These are phyloP conservation scores for Eristalis tenax DNA, from an alignment of 2,888 invertebrate genomes.

Conservation along the genomic window DNA sequence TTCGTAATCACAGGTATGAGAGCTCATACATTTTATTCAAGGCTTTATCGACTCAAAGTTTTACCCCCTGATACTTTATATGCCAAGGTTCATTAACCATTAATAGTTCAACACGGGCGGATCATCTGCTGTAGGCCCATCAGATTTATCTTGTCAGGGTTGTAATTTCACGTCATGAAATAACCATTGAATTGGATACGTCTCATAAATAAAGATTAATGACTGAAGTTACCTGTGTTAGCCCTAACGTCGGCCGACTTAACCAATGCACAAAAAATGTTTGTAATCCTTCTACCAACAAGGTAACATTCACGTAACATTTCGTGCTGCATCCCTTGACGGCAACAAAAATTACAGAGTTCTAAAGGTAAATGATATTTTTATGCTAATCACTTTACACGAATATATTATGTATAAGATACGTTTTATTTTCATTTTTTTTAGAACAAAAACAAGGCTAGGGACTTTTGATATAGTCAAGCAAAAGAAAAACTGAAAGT, in stretches of 20 bases:
- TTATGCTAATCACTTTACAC: slow-evolving; percentile 39
- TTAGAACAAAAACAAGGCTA: slow-evolving; percentile 3
- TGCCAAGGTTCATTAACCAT: neutral
- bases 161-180: slow-evolving; percentile 42
- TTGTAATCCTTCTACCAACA: slow-evolving; percentile 11
- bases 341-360: slow-evolving; percentile 39
- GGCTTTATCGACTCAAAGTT: neutral
- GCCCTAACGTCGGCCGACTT: neutral
- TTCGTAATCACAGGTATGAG: too few relatives aligned
- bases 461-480: slow-evolving; percentile 8
- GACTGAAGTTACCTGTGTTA: neutral
- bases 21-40: too few relatives aligned
- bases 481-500: slow-evolving; percentile 34
- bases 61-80: neutral
- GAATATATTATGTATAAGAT: slow-evolving; percentile 11
- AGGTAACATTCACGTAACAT: slow-evolving; percentile 2
- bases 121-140: neutral
- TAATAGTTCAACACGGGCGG: neutral
- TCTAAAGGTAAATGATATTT: slow-evolving; percentile 44
- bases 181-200: slow-evolving; percentile 24
- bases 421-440: slow-evolving; percentile 45
- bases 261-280: neutral
- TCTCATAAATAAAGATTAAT: slow-evolving; percentile 48
- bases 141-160: neutral
- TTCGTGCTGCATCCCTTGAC: slow-evolving; percentile 24